These are phyloP conservation scores for Oligia strigilis DNA, from an alignment of 2,888 invertebrate species.

Conservation along the genomic window DNA sequence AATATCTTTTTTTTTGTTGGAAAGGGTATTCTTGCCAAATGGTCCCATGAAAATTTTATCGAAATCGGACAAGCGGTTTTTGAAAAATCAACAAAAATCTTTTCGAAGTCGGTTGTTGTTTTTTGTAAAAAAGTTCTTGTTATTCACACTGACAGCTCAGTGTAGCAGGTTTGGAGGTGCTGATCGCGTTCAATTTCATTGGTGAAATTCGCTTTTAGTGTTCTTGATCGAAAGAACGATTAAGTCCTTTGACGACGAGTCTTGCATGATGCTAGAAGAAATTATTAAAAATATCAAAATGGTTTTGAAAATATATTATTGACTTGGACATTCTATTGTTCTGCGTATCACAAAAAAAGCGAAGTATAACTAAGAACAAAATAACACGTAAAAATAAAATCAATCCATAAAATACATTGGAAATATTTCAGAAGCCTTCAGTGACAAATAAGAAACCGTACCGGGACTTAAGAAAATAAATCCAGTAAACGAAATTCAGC, in stretches of 20 bases:
- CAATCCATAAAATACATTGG: background rate
- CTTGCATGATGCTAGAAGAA: background rate
- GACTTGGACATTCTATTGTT: background rate
- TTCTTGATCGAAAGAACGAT: background rate
- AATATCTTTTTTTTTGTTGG: no score
- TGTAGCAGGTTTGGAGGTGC: background rate
- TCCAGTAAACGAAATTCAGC: background rate
- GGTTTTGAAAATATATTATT: background rate
- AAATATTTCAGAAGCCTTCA: background rate
- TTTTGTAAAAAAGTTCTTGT: no score
- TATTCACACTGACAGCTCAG: background rate
- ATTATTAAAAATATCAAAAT: background rate
- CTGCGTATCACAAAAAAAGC: background rate
- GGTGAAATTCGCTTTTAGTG: background rate
- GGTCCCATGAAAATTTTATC: no score
- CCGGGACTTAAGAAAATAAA: conserved; percentile 9
- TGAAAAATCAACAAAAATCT: no score
- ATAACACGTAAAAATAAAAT: conserved; percentile 6
- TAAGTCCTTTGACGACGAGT: background rate
- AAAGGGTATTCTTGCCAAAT: no score
- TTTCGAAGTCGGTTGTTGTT: no score
- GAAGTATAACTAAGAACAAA: background rate
- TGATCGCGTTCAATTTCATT: background rate
- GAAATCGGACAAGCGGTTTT: no score
- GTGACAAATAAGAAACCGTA: conserved; percentile 20